Evolutionary conservation across 2,888 invertebrate genomes (phyloP).

Genomic region (Megalurothrips usitatus): DNA sequence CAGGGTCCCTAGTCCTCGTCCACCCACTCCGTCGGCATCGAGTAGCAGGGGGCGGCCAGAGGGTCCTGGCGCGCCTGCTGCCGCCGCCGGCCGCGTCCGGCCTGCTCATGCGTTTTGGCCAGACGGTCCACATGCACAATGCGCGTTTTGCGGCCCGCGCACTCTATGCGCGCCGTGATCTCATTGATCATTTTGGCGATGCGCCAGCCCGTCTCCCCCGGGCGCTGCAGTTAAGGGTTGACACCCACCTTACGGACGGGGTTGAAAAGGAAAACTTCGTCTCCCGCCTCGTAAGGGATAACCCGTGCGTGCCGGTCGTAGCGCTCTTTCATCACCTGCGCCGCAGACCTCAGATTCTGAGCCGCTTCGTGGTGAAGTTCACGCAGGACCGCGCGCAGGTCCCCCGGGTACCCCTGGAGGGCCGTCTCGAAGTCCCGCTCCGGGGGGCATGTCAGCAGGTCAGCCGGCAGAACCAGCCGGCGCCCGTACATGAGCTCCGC

Average conservation of each 20-base stretch:
- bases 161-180: neutral
- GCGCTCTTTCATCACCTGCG: neutral
- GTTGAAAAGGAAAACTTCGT: neutral
- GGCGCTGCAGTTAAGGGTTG: neutral
- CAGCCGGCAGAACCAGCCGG: neutral
- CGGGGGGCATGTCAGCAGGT: neutral
- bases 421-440: neutral
- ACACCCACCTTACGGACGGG: neutral
- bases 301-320: neutral
- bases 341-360: neutral
- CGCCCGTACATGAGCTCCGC: conserved; percentile 5
- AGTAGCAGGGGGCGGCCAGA: neutral
- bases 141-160: neutral
- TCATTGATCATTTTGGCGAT: neutral
- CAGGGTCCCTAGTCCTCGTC: no score
- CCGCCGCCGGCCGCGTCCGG: neutral
- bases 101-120: neutral
- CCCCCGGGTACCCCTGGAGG: neutral
- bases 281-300: neutral
- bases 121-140: neutral
- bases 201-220: neutral
- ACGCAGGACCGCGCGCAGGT: neutral
- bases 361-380: neutral
- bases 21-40: neutral
- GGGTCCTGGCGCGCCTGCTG: neutral